phyloP scores from a whole-genome alignment of 1,140 invertebrate genomes.

The Drosophila pachea region DNA sequence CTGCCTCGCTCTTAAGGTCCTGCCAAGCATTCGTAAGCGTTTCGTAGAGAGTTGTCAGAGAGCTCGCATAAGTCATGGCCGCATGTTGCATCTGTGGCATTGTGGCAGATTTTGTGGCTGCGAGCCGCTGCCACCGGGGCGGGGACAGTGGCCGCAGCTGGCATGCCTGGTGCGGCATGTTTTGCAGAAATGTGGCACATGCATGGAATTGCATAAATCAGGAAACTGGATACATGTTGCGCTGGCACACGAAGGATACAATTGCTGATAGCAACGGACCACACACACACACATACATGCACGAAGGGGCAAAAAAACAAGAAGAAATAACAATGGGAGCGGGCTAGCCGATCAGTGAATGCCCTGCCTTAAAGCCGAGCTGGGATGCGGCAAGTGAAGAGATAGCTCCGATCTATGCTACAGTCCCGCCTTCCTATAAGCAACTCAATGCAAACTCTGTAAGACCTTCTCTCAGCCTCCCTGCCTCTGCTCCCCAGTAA shows the following conservation, averaged over 20 bases:
- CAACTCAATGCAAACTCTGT: too few species aligned
- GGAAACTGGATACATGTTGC: slow-evolving; percentile 27
- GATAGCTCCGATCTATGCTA: too few species aligned
- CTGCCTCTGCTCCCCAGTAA: background rate
- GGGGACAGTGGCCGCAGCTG: slow-evolving; percentile 3
- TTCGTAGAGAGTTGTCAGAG: slow-evolving; percentile 24
- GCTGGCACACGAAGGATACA: slow-evolving; percentile 29
- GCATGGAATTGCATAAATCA: slow-evolving; percentile 65
- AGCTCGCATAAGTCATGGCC: slow-evolving; percentile 45
- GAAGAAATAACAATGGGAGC: background rate
- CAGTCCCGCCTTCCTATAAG: too few species aligned
- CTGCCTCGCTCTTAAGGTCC: slow-evolving; percentile 11
- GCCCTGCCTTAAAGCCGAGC: background rate
- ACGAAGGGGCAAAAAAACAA: background rate
- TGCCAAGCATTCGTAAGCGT: slow-evolving; percentile 19
- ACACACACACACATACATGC: slow-evolving; percentile 1
- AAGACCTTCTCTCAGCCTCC: too few species aligned
- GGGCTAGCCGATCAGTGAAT: background rate
- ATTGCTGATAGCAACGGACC: slow-evolving; percentile 37
- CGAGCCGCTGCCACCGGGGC: slow-evolving; percentile 15
- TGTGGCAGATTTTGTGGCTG: slow-evolving; percentile 60
- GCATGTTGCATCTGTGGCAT: slow-evolving; percentile 53
- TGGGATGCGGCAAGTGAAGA: too few species aligned
- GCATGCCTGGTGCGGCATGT: slow-evolving; percentile 31
- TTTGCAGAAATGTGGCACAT: slow-evolving; percentile 45